A percentile compares a stretch with the other conserved stretches of the same genome.
phyloP scores from a whole-genome alignment of 1,140 invertebrate species.

The Bicyclus anynana region DNA sequence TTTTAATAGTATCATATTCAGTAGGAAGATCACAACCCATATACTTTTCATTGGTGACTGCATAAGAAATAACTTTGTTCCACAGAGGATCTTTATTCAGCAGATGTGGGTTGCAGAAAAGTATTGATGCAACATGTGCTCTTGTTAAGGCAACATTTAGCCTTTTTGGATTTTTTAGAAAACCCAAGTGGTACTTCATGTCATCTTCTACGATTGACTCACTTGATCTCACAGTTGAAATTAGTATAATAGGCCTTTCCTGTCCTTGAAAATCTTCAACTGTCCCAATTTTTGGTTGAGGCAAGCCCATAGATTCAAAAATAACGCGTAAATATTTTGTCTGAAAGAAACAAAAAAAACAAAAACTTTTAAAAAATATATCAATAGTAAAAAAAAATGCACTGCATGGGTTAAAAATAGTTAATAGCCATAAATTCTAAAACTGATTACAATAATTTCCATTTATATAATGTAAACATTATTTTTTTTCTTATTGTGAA shows the following conservation, averaged over 20 bases:
- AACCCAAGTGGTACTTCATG: conserved; percentile 82
- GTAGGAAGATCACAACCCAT: conserved; percentile 80
- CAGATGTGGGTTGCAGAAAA: conserved; percentile 90
- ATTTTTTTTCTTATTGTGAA: no score
- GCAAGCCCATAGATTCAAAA: conserved; percentile 81
- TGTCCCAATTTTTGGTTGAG: conserved; percentile 90
- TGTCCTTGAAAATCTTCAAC: conserved; percentile 98
- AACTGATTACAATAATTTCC: no score
- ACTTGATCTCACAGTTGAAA: conserved; percentile 89
- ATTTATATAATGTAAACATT: no score
- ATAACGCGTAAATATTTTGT: conserved; percentile 84
- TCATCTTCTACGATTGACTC: conserved; percentile 72
- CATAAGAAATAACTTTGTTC: conserved; percentile 82
- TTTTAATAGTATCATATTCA: conserved; percentile 6
- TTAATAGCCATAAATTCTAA: no score
- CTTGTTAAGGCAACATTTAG: conserved; percentile 93
- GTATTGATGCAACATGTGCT: conserved; percentile 86
- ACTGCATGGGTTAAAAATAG: no score
- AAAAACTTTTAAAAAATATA: no score
- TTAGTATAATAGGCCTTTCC: conserved; percentile 90
- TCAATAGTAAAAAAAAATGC: no score
- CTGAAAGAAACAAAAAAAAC: no score
- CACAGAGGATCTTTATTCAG: conserved; percentile 84
- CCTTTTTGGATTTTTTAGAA: conserved; percentile 85
- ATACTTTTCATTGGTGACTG: conserved; percentile 81